These are phyloP conservation scores for Crematogaster levior DNA, from an alignment of 2,888 invertebrate genomes.

Conservation along the genomic window DNA sequence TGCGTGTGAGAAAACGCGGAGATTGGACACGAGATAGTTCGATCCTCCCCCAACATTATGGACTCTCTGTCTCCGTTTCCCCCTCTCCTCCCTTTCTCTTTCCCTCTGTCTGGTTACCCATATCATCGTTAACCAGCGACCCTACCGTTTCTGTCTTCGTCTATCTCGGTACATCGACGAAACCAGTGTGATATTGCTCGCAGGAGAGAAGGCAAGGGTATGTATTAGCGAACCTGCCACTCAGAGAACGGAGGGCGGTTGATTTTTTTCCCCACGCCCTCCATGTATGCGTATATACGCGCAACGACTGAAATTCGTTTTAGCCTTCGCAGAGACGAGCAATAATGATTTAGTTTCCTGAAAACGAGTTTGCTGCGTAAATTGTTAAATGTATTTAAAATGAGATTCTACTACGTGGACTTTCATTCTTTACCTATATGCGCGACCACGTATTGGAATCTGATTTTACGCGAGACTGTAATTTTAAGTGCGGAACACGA, in stretches of 20 bases:
- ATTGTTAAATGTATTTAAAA: conserved; percentile 21
- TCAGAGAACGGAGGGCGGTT: conserved; percentile 75
- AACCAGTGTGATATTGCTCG: conserved; percentile 56
- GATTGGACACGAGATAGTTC: conserved; percentile 14
- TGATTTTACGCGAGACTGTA: neutral
- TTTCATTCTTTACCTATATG: neutral
- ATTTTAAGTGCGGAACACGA: neutral
- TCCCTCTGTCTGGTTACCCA: conserved; percentile 9
- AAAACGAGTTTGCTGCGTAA: conserved; percentile 35
- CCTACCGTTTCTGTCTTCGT: conserved; percentile 33
- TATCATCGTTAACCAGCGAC: conserved; percentile 36
- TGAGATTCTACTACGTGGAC: neutral
- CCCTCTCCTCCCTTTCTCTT: neutral
- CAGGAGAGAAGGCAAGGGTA: conserved; percentile 47
- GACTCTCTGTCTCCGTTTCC: neutral
- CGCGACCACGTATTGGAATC: neutral
- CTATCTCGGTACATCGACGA: conserved; percentile 28
- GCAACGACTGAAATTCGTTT: conserved; percentile 75
- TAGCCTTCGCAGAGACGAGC: conserved; percentile 66
- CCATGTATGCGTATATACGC: conserved; percentile 62
- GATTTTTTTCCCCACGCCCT: conserved; percentile 73
- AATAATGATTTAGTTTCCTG: conserved; percentile 49
- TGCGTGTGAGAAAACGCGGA: neutral
- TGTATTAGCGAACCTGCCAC: conserved; percentile 77
- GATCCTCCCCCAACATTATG: conserved; percentile 33